Percentiles rank a stretch among this genome's conserved stretches.
phyloP scores from a whole-genome alignment of 2,797 vertebrate genomes.

The Gadopsis marmoratus region DNA sequence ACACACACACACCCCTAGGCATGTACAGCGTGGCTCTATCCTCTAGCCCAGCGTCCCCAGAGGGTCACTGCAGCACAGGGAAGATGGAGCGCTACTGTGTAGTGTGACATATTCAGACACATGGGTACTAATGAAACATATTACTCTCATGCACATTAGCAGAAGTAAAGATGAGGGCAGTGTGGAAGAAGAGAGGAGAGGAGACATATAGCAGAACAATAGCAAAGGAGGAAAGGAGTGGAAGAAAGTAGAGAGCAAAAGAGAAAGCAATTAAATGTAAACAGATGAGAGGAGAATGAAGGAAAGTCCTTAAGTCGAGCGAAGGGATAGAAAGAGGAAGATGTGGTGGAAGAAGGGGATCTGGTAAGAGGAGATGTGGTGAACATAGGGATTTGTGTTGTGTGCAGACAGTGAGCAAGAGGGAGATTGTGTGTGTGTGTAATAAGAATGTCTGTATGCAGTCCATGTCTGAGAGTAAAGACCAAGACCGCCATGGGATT shows the following conservation, averaged over 20 bases:
- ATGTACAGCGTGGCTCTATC: conserved; percentile 67
- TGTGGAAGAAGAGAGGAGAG: conserved; percentile 20
- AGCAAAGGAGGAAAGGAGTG: conserved; percentile 6
- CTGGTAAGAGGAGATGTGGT: conserved; percentile 47
- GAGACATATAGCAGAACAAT: conserved; percentile 14
- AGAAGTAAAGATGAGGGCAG: conserved; percentile 77
- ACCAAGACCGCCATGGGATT: conserved; percentile 70
- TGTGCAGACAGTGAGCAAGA: conserved; percentile 42
- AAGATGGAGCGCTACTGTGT: conserved; percentile 43
- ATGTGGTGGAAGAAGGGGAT: conserved; percentile 43
- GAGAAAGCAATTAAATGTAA: conserved; percentile 25
- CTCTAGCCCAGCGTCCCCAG: conserved; percentile 63
- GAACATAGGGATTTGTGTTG: conserved; percentile 56
- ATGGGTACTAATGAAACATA: conserved; percentile 79
- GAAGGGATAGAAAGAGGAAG: conserved; percentile 21
- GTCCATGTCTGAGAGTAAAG: conserved; percentile 65
- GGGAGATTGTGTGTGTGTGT: conserved; percentile 16
- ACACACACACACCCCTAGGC: conserved; percentile 34
- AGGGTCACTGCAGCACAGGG: conserved; percentile 68
- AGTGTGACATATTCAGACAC: conserved; percentile 75
- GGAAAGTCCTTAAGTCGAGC: conserved; percentile 10
- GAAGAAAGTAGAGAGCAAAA: conserved; percentile 13
- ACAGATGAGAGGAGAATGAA: background rate
- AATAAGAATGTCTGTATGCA: conserved; percentile 71
- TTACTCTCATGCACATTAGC: conserved; percentile 73